These are phyloP conservation scores for Rotaria macrura DNA, from an alignment of 2,888 invertebrate species.

Conservation along the genomic window DNA sequence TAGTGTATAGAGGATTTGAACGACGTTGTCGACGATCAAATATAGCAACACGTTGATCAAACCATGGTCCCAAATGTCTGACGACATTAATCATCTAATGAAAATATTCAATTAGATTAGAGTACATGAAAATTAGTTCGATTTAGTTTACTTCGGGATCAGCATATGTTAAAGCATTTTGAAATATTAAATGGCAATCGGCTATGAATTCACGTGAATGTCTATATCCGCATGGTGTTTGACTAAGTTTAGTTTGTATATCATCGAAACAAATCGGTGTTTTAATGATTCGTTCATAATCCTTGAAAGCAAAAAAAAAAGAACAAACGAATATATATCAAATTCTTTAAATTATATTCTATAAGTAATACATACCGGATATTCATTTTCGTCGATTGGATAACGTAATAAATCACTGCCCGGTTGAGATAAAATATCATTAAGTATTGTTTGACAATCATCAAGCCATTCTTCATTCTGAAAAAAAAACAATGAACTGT, in stretches of 20 bases:
- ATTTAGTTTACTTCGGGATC: not conserved
- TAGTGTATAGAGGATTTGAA: not conserved
- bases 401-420: slow-evolving; percentile 22
- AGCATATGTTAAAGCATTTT: slow-evolving; percentile 1
- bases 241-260: not conserved
- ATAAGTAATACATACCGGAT: not conserved
- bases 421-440: slow-evolving; percentile 2
- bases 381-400: slow-evolving; percentile 9
- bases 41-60: slow-evolving; percentile 2
- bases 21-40: slow-evolving; percentile 16
- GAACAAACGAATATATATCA: not conserved
- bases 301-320: not conserved
- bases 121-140: not conserved
- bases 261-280: slow-evolving; percentile 27
- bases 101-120: not conserved
- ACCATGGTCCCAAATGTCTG: not conserved
- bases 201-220: slow-evolving; percentile 19
- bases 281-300: slow-evolving; percentile 26
- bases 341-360: not conserved
- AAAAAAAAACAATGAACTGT: not conserved
- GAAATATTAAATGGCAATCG: slow-evolving; percentile 22
- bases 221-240: slow-evolving; percentile 18
- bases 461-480: slow-evolving; percentile 22
- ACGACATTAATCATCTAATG: not conserved
- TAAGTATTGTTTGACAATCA: slow-evolving; percentile 24